Evolutionary conservation across 1,140 invertebrate species (phyloP), one percentile per base, ranked within the genome.

Genomic region (Zophobas atratus): DNA sequence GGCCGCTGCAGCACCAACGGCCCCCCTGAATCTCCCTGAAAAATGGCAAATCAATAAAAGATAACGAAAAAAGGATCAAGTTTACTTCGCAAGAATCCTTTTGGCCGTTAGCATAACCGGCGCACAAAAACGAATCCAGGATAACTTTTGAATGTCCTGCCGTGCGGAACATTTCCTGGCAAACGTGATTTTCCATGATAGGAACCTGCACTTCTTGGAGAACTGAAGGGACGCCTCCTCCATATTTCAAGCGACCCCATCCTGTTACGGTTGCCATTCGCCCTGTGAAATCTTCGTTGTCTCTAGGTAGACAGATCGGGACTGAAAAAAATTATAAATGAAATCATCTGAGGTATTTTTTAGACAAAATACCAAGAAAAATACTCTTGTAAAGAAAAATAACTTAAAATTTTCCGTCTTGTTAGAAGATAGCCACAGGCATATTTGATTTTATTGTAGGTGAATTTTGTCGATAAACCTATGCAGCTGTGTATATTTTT

Each of bases 21-120:
- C 38, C 97, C 97, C 3, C 97, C 97, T 81, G 95, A 97, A 89
- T 98, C 97, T 77, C 97, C 96, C 96, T 98, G 78, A 51, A 85
- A 86, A 82, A n/a, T 51, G 2, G 20, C 43, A 3, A 46, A 46
- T 4, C 8, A 46, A 46, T 8, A 8, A 55, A 79, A 82, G 1
- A 67, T 53, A 38, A 74, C 53, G 6, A 56, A 63, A 51, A 49
- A 35, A 35, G 43, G 6, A 76, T 51, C 49, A 63, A 33, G 1
- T 63, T 79, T 89, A 97, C 96, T 91, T 98, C 96, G 87, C 97
- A 98, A 1, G 96, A 97, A 84, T 98, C 97, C 85, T 96, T 96
- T 82, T 96, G 94, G 2, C 97, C 97, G 81, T 95, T 95, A 33
- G 94, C 93, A 85, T 98, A 98, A 46, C 97, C 97, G 6, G 97